Conservation (phyloP, 2,888 invertebrate genomes). For the Ectobius pallidus region DNA sequence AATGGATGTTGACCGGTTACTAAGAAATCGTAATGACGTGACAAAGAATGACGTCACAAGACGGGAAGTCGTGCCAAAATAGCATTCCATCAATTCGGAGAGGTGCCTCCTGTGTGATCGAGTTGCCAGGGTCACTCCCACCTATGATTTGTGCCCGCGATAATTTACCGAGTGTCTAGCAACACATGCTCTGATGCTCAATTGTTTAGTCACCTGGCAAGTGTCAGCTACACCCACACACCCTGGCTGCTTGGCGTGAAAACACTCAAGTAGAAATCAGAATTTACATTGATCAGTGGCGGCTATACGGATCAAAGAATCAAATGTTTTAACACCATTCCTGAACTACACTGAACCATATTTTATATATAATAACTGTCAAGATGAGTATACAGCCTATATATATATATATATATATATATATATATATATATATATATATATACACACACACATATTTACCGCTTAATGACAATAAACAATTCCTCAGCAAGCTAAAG, state of each 20-base stretch:
- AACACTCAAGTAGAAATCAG: not conserved
- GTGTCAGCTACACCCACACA: not conserved
- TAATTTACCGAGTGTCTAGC: not conserved
- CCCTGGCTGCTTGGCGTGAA: not conserved
- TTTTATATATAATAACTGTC: too few relatives aligned
- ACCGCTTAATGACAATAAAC: too few relatives aligned
- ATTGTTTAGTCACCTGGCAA: not conserved
- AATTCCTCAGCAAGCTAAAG: too few relatives aligned
- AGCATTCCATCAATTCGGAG: not conserved
- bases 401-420: too few relatives aligned
- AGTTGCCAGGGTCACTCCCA: not conserved
- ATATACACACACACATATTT: too few relatives aligned
- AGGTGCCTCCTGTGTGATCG: not conserved
- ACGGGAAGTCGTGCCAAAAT: not conserved
- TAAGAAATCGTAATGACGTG: not conserved
- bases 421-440: too few relatives aligned
- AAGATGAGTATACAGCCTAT: too few relatives aligned
- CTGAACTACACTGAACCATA: too few relatives aligned
- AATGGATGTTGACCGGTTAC: not conserved
- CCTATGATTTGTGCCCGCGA: constrained; percentile 2
- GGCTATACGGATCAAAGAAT: too few relatives aligned
- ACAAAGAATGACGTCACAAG: not conserved
- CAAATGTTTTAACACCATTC: too few relatives aligned
- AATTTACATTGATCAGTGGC: not conserved
- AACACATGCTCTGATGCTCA: not conserved